Conservation (phyloP, 2,888 invertebrate species). For the Poecilus cupreus region DNA sequence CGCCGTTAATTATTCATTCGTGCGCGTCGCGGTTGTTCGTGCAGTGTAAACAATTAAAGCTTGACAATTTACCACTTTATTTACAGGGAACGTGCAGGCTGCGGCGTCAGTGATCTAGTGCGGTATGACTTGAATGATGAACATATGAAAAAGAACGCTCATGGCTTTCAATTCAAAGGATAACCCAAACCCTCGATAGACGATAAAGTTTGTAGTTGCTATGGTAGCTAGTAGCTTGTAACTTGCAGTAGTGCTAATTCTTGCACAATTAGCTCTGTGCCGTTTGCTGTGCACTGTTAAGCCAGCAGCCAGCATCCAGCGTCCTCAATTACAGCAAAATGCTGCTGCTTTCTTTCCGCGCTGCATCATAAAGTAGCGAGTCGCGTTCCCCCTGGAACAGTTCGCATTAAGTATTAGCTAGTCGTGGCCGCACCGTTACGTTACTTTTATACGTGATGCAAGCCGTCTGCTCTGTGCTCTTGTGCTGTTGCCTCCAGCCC, state of each 20-base stretch:
- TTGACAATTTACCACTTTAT: conserved; percentile 50
- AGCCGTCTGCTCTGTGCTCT: not conserved
- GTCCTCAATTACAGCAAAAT: conserved; percentile 42
- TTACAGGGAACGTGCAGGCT: conserved; percentile 8
- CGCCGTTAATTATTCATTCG: conserved; percentile 46
- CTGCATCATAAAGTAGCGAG: conserved; percentile 43
- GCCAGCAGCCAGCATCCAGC: conserved; percentile 2
- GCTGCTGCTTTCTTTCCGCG: conserved; percentile 37
- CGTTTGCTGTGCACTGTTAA: conserved; percentile 5
- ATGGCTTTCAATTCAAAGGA: not conserved
- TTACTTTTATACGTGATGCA: conserved; percentile 44
- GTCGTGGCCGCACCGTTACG: conserved; percentile 28
- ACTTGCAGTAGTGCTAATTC: not conserved
- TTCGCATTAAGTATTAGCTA: conserved; percentile 48
- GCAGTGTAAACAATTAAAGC: conserved; percentile 49
- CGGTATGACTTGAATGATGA: not conserved
- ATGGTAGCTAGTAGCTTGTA: not conserved
- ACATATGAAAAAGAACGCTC: not conserved
- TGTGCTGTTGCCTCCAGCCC: not conserved
- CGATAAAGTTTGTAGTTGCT: no score
- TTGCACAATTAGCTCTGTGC: not conserved
- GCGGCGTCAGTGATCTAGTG: not conserved
- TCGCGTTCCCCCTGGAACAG: conserved; percentile 40
- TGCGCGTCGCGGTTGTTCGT: conserved; percentile 37
- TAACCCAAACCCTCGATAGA: not conserved